Evolutionary conservation across 1,140 invertebrate species (phyloP).

Genomic region (Melipona quadrifasciata): DNA sequence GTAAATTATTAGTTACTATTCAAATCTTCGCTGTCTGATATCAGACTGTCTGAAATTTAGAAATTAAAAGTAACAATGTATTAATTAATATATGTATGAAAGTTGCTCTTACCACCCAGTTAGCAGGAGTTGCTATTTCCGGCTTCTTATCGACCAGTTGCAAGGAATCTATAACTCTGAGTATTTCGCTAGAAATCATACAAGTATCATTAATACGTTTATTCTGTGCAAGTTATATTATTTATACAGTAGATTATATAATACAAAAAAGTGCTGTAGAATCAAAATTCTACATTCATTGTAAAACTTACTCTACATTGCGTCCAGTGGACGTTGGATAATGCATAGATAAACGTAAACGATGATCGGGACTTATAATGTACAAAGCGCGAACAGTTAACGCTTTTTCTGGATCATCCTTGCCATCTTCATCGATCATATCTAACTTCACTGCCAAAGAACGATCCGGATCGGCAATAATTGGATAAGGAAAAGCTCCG

Average conservation of each 20-base stretch:
- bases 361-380: constrained; percentile 93
- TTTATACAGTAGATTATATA: too few relatives aligned
- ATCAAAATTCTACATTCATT: too few relatives aligned
- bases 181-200: constrained; percentile 88
- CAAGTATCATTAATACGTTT: constrained; percentile 16
- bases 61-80: background rate
- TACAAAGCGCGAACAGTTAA: constrained; percentile 93
- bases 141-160: constrained; percentile 89
- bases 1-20: background rate
- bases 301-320: constrained; percentile 91
- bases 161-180: constrained; percentile 93
- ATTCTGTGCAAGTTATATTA: background rate
- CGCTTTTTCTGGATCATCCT: constrained; percentile 86
- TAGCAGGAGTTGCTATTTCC: constrained; percentile 91
- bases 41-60: background rate
- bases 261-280: too few relatives aligned
- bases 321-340: constrained; percentile 96
- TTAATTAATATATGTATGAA: background rate
- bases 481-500: constrained; percentile 91
- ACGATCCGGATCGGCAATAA: constrained; percentile 92
- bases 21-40: background rate
- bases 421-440: constrained; percentile 89
- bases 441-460: constrained; percentile 90
- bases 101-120: constrained; percentile 88
- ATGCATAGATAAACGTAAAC: constrained; percentile 91